Base-by-base conservation (phyloP, 1,140 invertebrate genomes). In the Galleria mellonella region DNA sequence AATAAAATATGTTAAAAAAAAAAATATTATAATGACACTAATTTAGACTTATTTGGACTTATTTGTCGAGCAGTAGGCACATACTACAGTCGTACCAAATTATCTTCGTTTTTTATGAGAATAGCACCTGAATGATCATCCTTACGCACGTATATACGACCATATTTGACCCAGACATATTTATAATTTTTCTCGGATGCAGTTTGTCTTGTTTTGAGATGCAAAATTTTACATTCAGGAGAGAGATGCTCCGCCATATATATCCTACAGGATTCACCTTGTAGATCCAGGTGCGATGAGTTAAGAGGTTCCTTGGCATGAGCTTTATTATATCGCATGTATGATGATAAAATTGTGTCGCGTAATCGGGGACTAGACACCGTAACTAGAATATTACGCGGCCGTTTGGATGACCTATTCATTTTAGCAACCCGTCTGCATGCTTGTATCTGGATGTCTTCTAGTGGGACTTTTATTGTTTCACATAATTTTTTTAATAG, bases 391-490 rank as follows among this genome's bases (percentile, higher is more conserved):
- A 48, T 48, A 3, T 27, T 31, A 0, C 39, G 15, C 1, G 46
- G 39, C 1, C 39, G 11, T 13, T 30, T 33, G 9, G 32, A 37
- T 5, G 27, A 11, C 8, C 4, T 15, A 23, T 48, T 32, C 32
- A 37, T 12, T 40, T 43, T 42, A 7, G 46, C 46, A 9, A 48
- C 40, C 23, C 46, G 17, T 1, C 23, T 28, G 10, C 44, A 46
- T 1, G 23, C 17, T 10, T 5, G 15, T 1, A 48, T 32, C 9
- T 7, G 10, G n/a, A 2, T 36, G 9, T 37, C 36, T 1, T 29
- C 23, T 1, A 38, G 12, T 1, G 29, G 4, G 1, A 35, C n/a
- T 10, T 28, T 29, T 9, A 43, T 13, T 11, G 13, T 12, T 0
- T 32, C 11, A 11, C 11, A 36, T 2, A 43, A 12, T 4, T 11